phyloP scores from a whole-genome alignment of 2,113 vertebrate species.

The Ptilonorhynchus violaceus region DNA sequence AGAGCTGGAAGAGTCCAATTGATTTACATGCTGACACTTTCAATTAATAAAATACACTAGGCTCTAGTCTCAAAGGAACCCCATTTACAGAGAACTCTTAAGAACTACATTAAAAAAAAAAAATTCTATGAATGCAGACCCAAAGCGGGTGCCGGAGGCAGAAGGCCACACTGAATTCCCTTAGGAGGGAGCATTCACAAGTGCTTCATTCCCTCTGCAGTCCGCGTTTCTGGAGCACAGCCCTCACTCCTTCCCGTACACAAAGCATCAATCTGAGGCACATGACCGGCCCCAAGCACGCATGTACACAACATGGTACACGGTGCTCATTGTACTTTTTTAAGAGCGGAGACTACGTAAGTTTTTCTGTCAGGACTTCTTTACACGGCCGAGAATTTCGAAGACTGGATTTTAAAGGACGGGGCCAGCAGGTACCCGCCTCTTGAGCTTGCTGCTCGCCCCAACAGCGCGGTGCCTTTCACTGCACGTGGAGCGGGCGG shows the following conservation, averaged over 20 bases:
- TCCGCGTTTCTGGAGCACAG: accelerated
- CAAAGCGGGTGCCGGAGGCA: background rate
- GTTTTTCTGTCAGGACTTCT: background rate
- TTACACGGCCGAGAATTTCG: accelerated
- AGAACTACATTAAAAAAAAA: background rate
- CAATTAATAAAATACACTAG: background rate
- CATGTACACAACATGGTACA: accelerated
- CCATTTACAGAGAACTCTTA: background rate
- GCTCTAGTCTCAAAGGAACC: background rate
- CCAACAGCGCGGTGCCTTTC: background rate
- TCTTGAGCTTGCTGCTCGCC: background rate
- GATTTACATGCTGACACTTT: background rate
- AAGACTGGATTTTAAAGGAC: accelerated
- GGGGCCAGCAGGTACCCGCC: background rate
- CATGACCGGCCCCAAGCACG: accelerated
- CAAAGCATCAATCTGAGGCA: accelerated
- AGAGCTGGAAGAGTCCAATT: background rate
- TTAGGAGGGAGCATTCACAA: background rate
- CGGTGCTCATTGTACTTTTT: accelerated
- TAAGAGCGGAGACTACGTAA: accelerated
- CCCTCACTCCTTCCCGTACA: background rate
- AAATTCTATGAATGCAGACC: accelerated
- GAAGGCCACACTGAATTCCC: background rate
- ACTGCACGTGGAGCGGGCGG: accelerated
- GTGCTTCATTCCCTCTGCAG: background rate